Percentiles rank a stretch among this genome's conserved stretches.
These are phyloP conservation scores for Cathartes aura DNA, from an alignment of 2,113 vertebrate species.

Conservation along the genomic window DNA sequence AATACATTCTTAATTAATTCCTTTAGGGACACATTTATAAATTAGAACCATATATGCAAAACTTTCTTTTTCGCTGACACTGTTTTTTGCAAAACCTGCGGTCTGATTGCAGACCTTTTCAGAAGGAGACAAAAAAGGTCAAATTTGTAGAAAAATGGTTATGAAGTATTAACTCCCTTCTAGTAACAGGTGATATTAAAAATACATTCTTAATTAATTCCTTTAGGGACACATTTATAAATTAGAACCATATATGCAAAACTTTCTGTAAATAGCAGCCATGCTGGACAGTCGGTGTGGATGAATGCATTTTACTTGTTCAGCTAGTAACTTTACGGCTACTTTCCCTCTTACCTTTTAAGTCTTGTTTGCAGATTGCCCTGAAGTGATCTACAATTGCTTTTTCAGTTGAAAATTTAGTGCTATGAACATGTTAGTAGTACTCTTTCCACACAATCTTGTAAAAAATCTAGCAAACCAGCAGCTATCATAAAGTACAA, in stretches of 20 bases:
- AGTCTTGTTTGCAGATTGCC: background rate
- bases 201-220: background rate
- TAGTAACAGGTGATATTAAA: background rate
- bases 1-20: background rate
- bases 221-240: background rate
- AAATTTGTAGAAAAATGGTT: background rate
- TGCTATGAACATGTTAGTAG: background rate
- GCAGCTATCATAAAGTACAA: background rate
- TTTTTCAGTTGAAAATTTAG: background rate
- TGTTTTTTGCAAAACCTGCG: background rate
- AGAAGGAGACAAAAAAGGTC: background rate
- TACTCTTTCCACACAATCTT: background rate
- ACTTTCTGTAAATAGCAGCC: background rate
- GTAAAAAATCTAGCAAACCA: slow-evolving; percentile 31
- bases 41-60: background rate
- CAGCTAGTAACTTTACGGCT: background rate
- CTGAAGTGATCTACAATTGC: background rate
- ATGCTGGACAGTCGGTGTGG: fast-evolving
- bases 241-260: background rate
- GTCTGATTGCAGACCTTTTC: background rate
- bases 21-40: background rate
- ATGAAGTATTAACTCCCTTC: background rate
- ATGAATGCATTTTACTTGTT: background rate
- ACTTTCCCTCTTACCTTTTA: background rate
- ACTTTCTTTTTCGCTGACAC: background rate